These are phyloP conservation scores for Phragmatobia fuliginosa DNA, from an alignment of 2,888 invertebrate species.

Conservation along the genomic window DNA sequence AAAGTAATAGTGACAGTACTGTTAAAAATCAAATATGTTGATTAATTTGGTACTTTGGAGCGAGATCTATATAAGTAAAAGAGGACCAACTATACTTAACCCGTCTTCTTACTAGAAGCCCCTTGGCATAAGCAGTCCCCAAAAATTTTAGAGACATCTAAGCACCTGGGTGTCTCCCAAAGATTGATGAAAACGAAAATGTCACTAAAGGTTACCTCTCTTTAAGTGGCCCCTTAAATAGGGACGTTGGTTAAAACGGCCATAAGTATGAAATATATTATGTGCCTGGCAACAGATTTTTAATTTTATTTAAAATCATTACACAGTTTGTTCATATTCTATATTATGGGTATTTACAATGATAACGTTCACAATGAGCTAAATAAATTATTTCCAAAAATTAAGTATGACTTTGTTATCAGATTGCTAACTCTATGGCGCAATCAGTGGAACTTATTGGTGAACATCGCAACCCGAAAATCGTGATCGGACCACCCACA, in stretches of 20 bases:
- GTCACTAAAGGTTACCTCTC: no score
- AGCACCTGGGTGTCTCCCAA: no score
- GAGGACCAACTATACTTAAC: no score
- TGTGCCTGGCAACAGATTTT: constrained; percentile 24
- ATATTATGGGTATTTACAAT: background rate
- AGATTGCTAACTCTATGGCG: constrained; percentile 71
- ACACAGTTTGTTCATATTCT: background rate
- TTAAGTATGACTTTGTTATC: constrained; percentile 36
- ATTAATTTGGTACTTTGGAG: constrained; percentile 32
- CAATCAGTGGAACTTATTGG: constrained; percentile 83
- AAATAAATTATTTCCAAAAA: background rate
- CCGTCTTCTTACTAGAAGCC: no score
- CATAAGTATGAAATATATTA: no score
- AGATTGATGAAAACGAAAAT: no score
- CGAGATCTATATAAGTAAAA: constrained; percentile 22
- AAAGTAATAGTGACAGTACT: constrained; percentile 8
- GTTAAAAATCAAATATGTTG: constrained; percentile 26
- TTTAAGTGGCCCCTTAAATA: no score
- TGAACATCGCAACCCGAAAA: constrained; percentile 77
- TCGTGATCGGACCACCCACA: constrained; percentile 86
- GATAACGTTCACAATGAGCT: background rate
- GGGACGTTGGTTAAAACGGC: no score
- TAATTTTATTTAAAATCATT: constrained; percentile 17
- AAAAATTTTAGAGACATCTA: no score
- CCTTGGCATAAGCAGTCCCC: no score